phyloP scores from a whole-genome alignment of 1,140 invertebrate species.

The Whitmania pigra region DNA sequence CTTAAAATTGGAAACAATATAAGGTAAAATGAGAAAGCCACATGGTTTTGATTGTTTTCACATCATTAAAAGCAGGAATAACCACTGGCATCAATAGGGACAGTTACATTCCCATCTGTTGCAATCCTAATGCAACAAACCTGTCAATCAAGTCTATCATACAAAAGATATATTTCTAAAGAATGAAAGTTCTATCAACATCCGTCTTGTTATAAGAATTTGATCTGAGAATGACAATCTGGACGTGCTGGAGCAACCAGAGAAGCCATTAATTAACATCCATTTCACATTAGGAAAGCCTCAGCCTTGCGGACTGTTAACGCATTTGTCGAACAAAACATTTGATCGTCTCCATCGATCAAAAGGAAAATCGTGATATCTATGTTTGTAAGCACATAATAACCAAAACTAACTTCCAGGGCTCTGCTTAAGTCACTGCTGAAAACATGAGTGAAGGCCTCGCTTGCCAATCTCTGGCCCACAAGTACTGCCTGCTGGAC shows the following conservation, averaged over 20 bases:
- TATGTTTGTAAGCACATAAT: neutral
- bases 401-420: neutral
- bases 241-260: no score
- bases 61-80: neutral
- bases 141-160: no score
- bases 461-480: neutral
- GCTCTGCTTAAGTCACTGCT: conserved; percentile 9
- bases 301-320: neutral
- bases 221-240: no score
- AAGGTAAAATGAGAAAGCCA: neutral
- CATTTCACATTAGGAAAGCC: no score
- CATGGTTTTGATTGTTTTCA: neutral
- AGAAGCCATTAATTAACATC: no score
- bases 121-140: no score
- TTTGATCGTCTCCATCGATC: neutral
- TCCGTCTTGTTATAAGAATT: no score
- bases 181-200: neutral
- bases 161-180: neutral
- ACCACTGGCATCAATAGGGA: neutral
- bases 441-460: conserved; percentile 6
- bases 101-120: no score
- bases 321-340: neutral
- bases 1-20: no score
- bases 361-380: neutral
- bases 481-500: neutral